Evolutionary conservation across 2,113 vertebrate genomes (phyloP).

Genomic region (Pachypanchax playfairii): DNA sequence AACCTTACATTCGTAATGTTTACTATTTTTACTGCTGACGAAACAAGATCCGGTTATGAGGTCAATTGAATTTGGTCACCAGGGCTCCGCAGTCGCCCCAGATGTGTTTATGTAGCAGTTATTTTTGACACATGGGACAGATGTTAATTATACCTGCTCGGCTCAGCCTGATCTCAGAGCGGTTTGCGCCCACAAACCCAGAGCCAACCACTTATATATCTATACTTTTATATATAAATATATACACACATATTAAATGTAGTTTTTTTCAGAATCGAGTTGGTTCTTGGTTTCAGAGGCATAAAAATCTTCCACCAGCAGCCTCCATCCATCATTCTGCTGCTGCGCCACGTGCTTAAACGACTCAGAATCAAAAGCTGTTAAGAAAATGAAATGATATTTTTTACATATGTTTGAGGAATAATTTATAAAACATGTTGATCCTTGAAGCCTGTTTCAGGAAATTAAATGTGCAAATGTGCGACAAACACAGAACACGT

Average conservation of each 20-base stretch:
- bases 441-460: no score
- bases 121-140: conserved; percentile 68
- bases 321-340: conserved; percentile 60
- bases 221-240: no score
- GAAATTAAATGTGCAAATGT: no score
- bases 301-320: conserved; percentile 9
- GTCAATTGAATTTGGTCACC: conserved; percentile 55
- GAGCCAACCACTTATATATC: conserved; percentile 69
- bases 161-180: conserved; percentile 23
- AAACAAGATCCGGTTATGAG: conserved; percentile 30
- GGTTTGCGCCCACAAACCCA: conserved; percentile 47
- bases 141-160: conserved; percentile 74
- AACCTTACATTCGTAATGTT: not conserved
- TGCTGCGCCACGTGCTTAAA: not conserved
- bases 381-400: not conserved
- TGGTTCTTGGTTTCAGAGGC: conserved; percentile 36
- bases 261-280: conserved; percentile 24
- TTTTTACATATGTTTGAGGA: no score
- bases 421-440: no score
- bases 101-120: conserved; percentile 74
- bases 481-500: no score
- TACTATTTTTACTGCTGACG: conserved; percentile 49
- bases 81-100: conserved; percentile 20
- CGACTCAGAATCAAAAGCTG: not conserved
- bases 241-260: no score